phyloP scores from a whole-genome alignment of 1,140 invertebrate genomes.

The Magallana gigas region DNA sequence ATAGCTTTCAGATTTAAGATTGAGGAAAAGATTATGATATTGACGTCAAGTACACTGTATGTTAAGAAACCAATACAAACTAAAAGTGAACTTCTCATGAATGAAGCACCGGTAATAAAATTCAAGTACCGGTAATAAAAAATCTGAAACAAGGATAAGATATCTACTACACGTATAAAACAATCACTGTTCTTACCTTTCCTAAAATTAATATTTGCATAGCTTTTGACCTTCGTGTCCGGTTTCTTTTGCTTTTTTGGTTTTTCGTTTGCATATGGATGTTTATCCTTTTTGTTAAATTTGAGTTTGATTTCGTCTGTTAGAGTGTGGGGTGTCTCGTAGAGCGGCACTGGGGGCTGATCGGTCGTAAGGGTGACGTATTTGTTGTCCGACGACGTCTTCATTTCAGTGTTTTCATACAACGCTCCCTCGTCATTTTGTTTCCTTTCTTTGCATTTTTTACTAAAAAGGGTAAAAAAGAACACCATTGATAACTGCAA shows the following conservation, averaged over 20 bases:
- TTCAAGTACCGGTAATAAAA: too few species aligned
- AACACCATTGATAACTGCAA: neutral
- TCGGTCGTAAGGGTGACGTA: neutral
- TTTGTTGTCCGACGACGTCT: neutral
- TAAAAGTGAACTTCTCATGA: too few species aligned
- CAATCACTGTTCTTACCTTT: neutral
- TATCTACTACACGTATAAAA: too few species aligned
- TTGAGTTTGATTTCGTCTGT: neutral
- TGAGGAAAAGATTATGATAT: too few species aligned
- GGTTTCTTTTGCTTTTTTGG: neutral
- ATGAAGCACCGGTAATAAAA: too few species aligned
- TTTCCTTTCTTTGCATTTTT: neutral
- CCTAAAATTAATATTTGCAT: constrained; percentile 1
- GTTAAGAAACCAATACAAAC: too few species aligned
- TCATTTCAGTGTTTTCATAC: neutral
- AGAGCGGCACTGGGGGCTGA: neutral
- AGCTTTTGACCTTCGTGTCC: neutral
- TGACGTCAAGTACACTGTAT: too few species aligned
- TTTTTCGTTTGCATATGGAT: neutral
- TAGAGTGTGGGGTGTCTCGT: neutral
- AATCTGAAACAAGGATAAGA: too few species aligned
- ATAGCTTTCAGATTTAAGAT: too few species aligned
- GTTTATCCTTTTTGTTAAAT: neutral
- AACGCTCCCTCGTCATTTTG: neutral
- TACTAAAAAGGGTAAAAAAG: neutral